Conservation (phyloP, 2,113 vertebrate species). For the Tachysurus fulvidraco region DNA sequence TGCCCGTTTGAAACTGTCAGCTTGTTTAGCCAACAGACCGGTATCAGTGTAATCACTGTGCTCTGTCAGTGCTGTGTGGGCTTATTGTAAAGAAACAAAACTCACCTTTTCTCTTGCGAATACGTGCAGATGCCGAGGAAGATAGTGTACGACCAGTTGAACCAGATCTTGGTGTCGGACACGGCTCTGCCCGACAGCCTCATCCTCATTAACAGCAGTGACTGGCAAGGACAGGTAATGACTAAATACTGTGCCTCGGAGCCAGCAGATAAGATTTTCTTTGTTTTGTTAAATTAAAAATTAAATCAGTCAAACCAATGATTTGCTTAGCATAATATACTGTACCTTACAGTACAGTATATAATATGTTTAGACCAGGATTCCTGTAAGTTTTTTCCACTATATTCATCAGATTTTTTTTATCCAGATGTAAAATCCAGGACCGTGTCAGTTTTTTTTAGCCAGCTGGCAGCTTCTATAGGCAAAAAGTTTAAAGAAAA, state of each 20-base stretch:
- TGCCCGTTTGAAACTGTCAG: not conserved
- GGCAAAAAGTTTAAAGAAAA: not conserved
- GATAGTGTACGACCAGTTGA: slow-evolving; percentile 78
- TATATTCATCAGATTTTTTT: not conserved
- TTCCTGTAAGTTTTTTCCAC: not conserved
- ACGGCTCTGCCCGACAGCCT: slow-evolving; percentile 75
- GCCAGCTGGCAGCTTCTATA: not conserved
- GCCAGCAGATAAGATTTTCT: not conserved
- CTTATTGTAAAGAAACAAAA: not conserved
- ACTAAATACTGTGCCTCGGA: not conserved
- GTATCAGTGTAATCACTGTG: not conserved
- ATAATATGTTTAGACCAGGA: not conserved
- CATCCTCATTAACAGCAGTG: slow-evolving; percentile 74
- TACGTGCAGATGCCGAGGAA: slow-evolving; percentile 72
- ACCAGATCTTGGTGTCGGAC: slow-evolving; percentile 77
- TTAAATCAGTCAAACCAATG: no score
- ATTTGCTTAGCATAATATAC: not conserved
- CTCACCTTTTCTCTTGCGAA: not conserved
- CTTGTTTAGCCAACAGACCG: not conserved
- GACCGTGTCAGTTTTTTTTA: not conserved
- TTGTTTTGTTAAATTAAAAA: not conserved
- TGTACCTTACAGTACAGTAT: no score
- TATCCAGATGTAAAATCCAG: not conserved
- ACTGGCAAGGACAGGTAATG: slow-evolving; percentile 80
- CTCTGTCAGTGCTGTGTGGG: not conserved